A percentile compares a stretch with the other conserved stretches of the same genome.
These are phyloP conservation scores for Plodia interpunctella DNA, from an alignment of 1,140 invertebrate species.

Conservation along the genomic window DNA sequence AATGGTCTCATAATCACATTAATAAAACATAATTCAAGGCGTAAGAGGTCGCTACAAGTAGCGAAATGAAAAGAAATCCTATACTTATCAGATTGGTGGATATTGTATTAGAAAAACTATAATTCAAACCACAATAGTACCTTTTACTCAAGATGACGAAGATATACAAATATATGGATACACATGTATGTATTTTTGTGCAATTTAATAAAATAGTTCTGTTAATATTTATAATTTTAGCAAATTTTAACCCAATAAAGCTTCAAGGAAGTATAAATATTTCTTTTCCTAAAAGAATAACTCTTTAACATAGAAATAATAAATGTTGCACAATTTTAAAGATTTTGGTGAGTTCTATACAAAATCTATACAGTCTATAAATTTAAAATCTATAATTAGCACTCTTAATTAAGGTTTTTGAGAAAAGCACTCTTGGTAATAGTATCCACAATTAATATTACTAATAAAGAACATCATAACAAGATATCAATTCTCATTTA, in stretches of 20 bases:
- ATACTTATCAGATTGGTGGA: neutral
- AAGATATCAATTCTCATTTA: slow-evolving; percentile 9
- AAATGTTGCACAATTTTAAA: slow-evolving; percentile 22
- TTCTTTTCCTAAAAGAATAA: slow-evolving; percentile 76
- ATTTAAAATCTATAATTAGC: slow-evolving; percentile 26
- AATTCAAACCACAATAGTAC: neutral
- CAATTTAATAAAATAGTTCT: neutral
- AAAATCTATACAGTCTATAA: slow-evolving; percentile 37
- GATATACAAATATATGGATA: slow-evolving; percentile 20
- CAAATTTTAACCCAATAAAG: slow-evolving; percentile 41
- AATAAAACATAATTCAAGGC: slow-evolving; percentile 20
- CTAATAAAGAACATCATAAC: slow-evolving; percentile 15
- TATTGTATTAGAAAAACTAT: neutral
- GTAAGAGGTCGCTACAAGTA: neutral
- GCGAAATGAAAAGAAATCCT: slow-evolving; percentile 12
- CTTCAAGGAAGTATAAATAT: slow-evolving; percentile 56
- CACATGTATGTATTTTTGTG: slow-evolving; percentile 16
- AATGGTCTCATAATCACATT: slow-evolving; percentile 71
- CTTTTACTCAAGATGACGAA: neutral
- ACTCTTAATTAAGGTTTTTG: slow-evolving; percentile 47
- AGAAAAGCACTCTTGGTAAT: slow-evolving; percentile 66
- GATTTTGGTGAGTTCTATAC: slow-evolving; percentile 41
- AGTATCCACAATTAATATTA: slow-evolving; percentile 19
- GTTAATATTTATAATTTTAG: neutral
- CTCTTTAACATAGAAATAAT: slow-evolving; percentile 37